Evolutionary conservation across 1,140 invertebrate genomes (phyloP).

Genomic region (Drosophila athabasca): DNA sequence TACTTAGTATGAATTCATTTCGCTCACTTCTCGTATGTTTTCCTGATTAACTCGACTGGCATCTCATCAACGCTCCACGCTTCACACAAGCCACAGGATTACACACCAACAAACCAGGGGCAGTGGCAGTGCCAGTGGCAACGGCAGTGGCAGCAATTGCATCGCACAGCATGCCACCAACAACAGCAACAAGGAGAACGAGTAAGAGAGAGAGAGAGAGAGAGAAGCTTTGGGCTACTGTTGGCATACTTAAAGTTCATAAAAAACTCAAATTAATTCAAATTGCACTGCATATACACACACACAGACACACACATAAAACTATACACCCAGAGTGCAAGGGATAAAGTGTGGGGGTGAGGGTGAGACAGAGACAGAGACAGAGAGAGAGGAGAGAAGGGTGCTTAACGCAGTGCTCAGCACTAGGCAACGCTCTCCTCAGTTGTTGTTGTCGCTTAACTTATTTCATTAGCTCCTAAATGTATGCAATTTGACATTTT

Average conservation of each 20-base stretch:
- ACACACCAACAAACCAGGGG: constrained; percentile 5
- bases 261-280: constrained; percentile 80
- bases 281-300: constrained; percentile 71
- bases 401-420: constrained; percentile 71
- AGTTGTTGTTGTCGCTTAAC: constrained; percentile 68
- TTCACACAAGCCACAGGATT: constrained; percentile 21
- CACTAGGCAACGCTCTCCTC: constrained; percentile 32
- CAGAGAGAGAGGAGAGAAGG: constrained; percentile 4
- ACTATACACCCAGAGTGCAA: too few species aligned
- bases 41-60: constrained; percentile 57
- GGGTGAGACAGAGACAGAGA: background rate
- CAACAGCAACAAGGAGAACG: constrained; percentile 9
- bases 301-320: constrained; percentile 26
- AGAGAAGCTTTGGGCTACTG: constrained; percentile 66
- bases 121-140: too few species aligned
- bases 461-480: constrained; percentile 81
- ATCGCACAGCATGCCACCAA: constrained; percentile 45
- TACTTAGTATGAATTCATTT: constrained; percentile 24
- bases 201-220: constrained; percentile 19
- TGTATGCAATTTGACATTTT: constrained; percentile 81
- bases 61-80: constrained; percentile 46
- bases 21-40: constrained; percentile 22
- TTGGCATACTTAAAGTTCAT: constrained; percentile 77
- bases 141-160: too few species aligned
- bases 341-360: too few species aligned